Conservation (phyloP, 1,140 invertebrate species). For the Frieseomelitta varia region DNA sequence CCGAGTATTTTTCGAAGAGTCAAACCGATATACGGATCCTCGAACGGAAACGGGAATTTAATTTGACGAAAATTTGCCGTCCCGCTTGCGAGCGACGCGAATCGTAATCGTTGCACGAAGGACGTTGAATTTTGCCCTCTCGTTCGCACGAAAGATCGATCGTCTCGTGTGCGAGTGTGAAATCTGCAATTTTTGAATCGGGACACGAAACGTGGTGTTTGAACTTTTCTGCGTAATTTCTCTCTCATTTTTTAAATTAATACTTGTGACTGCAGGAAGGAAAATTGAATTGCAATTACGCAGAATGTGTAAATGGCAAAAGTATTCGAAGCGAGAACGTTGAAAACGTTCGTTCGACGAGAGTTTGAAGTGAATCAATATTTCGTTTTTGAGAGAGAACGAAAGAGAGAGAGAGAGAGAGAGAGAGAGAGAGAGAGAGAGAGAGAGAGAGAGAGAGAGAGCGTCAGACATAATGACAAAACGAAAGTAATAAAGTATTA, state of each 20-base stretch:
- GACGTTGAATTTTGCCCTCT: too few species aligned
- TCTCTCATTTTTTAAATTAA: neutral
- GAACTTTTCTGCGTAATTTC: neutral
- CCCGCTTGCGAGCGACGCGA: neutral
- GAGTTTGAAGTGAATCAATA: neutral
- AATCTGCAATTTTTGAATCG: neutral
- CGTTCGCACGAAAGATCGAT: too few species aligned
- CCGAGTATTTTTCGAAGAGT: constrained; percentile 26
- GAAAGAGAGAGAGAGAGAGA: neutral
- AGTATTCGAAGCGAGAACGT: neutral
- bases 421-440: neutral
- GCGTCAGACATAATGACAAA: neutral
- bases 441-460: neutral
- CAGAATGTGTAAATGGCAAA: too few species aligned
- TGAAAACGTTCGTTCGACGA: neutral
- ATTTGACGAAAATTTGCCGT: constrained; percentile 20
- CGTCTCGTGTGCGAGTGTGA: neutral
- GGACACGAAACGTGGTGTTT: neutral
- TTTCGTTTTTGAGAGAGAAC: neutral
- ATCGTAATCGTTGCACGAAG: neutral
- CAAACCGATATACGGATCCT: neutral
- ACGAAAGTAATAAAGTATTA: neutral
- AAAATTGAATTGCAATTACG: neutral
- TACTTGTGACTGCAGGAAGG: neutral
- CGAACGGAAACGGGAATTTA: constrained; percentile 23